phyloP scores from a whole-genome alignment of 2,888 invertebrate species.

The Cephus pulcher region DNA sequence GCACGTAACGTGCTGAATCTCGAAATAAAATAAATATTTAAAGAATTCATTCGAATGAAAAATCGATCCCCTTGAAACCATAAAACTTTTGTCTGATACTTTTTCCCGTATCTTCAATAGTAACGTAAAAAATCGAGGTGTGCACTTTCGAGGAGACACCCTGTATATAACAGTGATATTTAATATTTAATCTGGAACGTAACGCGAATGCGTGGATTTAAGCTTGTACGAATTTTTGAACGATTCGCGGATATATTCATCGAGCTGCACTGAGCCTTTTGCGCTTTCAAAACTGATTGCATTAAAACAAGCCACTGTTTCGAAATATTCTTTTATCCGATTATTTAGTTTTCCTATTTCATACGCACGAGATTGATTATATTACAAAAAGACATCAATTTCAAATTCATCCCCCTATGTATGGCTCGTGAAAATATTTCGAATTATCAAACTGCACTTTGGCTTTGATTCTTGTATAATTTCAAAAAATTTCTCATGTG shows the following conservation, averaged over 20 bases:
- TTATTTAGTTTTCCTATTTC: not conserved
- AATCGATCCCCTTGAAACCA: too few relatives aligned
- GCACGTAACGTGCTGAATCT: too few relatives aligned
- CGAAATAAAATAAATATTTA: too few relatives aligned
- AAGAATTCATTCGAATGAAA: too few relatives aligned
- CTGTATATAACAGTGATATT: not conserved
- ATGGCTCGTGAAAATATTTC: not conserved
- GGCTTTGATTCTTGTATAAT: not conserved
- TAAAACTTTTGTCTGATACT: too few relatives aligned
- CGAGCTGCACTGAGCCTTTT: not conserved
- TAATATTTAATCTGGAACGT: not conserved
- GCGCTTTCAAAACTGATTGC: not conserved
- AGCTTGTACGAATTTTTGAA: not conserved
- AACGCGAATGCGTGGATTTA: not conserved
- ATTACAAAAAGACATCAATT: not conserved
- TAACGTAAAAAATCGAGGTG: too few relatives aligned
- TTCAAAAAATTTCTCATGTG: not conserved
- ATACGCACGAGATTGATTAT: not conserved
- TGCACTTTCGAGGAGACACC: too few relatives aligned
- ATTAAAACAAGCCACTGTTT: not conserved
- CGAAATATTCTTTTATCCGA: not conserved
- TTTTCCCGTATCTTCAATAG: too few relatives aligned
- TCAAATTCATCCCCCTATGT: not conserved
- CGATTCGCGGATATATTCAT: not conserved
- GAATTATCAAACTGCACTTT: not conserved